Conservation (phyloP, 2,797 vertebrate genomes). For the Rachycentron canadum region DNA sequence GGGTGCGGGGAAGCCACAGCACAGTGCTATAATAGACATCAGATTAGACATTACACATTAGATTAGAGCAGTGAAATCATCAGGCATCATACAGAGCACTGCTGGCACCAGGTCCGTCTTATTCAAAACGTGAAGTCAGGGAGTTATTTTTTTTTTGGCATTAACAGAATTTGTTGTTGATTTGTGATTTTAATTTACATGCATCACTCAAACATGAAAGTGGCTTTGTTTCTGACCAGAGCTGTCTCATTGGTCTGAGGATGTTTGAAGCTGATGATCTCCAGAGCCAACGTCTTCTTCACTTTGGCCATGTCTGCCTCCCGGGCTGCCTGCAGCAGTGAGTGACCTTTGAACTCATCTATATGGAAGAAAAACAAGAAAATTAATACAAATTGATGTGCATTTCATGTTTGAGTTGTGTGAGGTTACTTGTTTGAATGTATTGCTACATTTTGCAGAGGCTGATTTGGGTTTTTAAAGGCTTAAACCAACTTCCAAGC, state of each 20-base stretch:
- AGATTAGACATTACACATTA: too few relatives aligned
- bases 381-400: background rate
- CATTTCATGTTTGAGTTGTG: background rate
- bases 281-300: conserved; percentile 96
- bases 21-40: conserved; percentile 88
- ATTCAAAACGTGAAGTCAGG: background rate
- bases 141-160: background rate
- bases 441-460: background rate
- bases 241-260: conserved; percentile 97
- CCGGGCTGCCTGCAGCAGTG: conserved; percentile 96
- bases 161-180: background rate
- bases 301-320: conserved; percentile 98
- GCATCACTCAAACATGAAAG: background rate
- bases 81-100: too few relatives aligned
- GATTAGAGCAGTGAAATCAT: background rate
- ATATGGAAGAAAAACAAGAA: conserved; percentile 15
- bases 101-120: background rate
- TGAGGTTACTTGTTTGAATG: background rate
- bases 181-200: background rate
- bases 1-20: conserved; percentile 96
- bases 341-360: conserved; percentile 99
- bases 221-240: conserved; percentile 85
- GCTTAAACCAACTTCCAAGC: background rate
- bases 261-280: conserved; percentile 99
- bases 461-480: background rate